phyloP scores from a whole-genome alignment of 1,140 invertebrate genomes.

The Zophobas atratus region DNA sequence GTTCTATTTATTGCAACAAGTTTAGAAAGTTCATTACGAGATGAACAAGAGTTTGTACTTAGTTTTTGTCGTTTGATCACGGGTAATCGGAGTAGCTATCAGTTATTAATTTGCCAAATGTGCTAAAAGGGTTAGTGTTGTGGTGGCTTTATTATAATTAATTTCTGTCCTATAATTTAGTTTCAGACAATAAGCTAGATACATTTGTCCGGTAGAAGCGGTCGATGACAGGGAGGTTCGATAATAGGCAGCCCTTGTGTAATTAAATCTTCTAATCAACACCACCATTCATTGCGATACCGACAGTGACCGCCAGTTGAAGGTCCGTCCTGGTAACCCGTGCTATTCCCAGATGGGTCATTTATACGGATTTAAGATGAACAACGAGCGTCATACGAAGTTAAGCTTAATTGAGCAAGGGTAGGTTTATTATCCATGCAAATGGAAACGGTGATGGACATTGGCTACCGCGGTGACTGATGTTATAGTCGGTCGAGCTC shows the following conservation, averaged over 20 bases:
- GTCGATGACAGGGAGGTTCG: conserved; percentile 56
- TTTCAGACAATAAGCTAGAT: conserved; percentile 39
- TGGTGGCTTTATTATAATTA: conserved; percentile 3
- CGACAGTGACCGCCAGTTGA: conserved; percentile 59
- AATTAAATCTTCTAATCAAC: conserved; percentile 68
- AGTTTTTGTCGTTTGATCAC: too few species aligned
- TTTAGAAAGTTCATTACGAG: too few species aligned
- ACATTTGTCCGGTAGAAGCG: conserved; percentile 40
- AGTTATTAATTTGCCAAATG: not conserved
- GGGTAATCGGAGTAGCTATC: too few species aligned
- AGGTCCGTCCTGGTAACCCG: conserved; percentile 53
- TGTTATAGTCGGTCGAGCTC: not conserved
- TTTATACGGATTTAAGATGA: conserved; percentile 67
- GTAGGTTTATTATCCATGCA: conserved; percentile 65
- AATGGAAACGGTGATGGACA: conserved; percentile 65
- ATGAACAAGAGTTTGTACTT: too few species aligned
- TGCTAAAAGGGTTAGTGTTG: not conserved
- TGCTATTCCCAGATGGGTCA: conserved; percentile 65
- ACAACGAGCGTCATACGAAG: conserved; percentile 60
- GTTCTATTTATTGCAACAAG: conserved; percentile 46
- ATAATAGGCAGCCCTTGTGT: conserved; percentile 61
- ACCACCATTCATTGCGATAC: conserved; percentile 65
- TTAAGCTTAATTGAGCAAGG: conserved; percentile 64
- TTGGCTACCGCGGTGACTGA: conserved; percentile 49
- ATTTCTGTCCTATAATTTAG: conserved; percentile 21